Evolutionary conservation across 2,797 vertebrate species (phyloP).

Genomic region (Rhinichthys osculus): DNA sequence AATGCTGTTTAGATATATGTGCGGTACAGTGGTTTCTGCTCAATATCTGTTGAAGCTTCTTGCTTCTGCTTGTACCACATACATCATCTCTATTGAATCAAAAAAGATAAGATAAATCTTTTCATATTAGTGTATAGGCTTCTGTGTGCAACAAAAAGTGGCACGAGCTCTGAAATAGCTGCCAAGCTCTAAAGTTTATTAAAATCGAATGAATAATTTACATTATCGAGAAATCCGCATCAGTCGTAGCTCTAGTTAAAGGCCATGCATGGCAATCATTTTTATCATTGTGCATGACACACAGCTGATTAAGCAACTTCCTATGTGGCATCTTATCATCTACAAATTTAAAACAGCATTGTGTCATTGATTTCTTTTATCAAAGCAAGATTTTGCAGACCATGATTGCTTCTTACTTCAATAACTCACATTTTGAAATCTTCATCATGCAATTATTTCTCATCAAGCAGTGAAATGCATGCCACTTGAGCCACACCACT

Average conservation of each 20-base stretch:
- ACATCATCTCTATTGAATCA: not conserved
- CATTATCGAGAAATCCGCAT: not conserved
- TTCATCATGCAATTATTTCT: slow-evolving; percentile 4
- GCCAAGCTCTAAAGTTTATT: slow-evolving; percentile 10
- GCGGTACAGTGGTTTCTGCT: not conserved
- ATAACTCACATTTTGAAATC: not conserved
- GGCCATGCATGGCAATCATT: not conserved
- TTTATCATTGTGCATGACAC: not conserved
- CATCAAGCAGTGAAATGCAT: not conserved
- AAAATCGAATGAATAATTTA: slow-evolving; percentile 9
- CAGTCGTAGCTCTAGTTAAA: not conserved
- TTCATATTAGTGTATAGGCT: not conserved
- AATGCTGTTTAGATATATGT: not conserved
- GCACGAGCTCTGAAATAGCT: not conserved
- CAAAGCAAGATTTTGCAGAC: not conserved
- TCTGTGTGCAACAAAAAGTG: not conserved
- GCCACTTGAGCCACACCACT: not conserved
- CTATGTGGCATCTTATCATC: not conserved
- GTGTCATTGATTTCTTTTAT: not conserved
- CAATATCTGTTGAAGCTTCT: not conserved
- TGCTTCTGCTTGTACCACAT: not conserved
- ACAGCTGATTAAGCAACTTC: not conserved
- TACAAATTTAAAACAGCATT: not conserved
- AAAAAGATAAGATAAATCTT: not conserved
- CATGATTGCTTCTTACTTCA: not conserved